Evolutionary conservation across 2,113 vertebrate genomes (phyloP), one percentile per base, ranked within the genome.

Genomic region (Progne subis): DNA sequence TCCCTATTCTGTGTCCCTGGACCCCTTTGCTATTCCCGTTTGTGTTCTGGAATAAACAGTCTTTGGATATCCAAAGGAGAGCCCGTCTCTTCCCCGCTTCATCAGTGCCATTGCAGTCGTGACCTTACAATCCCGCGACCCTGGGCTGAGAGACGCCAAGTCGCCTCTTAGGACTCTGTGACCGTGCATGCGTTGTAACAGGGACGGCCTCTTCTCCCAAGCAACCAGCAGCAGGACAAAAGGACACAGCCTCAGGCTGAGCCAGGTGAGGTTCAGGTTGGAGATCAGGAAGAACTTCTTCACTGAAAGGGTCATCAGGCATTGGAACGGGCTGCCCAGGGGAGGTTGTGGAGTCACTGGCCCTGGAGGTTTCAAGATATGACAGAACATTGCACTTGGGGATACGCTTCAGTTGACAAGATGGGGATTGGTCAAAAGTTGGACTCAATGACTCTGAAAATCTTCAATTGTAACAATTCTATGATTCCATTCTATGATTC

Each of bases 141-240:
- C 14, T 10, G 5, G 57, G 23, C n/a, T 59, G 23, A 59, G n/a
- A 34, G 57, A 59, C 5, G 5, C 10, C 6, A 17, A 37, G 57
- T 8, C 5, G 15, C 57, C 25, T n/a, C 25, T 25, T 59, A 37
- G 57, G 23, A 37, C 14, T 14, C n/a, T 17, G 57, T 37, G 21
- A 17, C 23, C 3, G 7, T 1, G 10, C 4, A 7, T 8, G 18
- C 9, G 6, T 6, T 60, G 23, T 60, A 37, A 37, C 57, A 25
- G n/a, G 14, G 5, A 34, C 0, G 0, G 37, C 18, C 31, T 37
- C 68, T 65, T 26, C 25, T 57, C 43, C 25, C 31, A 88, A 4
- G 34, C 6, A 65, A 50, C 9, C 18, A 71, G 34, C 0, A 0
- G 56, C 2, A 49, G 21, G 8, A 50, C 18, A 50, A 44, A n/a